Base-by-base conservation (phyloP, 35 echinoderm and acorn worm species). In the Apostichopus japonicus region DNA sequence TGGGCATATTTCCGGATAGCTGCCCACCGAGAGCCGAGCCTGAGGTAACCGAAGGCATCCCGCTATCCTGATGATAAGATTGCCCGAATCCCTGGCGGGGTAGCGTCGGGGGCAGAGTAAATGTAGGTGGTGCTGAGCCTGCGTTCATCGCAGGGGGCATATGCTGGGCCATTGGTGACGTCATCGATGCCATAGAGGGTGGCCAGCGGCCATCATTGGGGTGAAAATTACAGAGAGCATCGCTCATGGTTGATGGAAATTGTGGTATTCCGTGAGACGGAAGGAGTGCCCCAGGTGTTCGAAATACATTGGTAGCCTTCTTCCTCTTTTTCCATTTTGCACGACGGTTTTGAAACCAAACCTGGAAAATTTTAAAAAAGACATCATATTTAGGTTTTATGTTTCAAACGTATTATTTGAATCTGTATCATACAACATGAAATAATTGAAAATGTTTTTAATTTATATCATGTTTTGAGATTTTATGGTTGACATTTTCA, bases 291-390 rank as follows among this genome's bases (percentile, higher is more conserved):
- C 97, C 97, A 77, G 97, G 93, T 61, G 97, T 96, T 53, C 97
- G 93, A 90, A 99, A 99, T 57, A 99, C 97, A 91, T 99, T 99
- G 51, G 97, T 99, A 24, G 95, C 93, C 97, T 99, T 99, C 97
- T 99, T 99, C 77, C 97, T 93, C 90, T 99, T 99, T 95, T 99
- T 99, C 97, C 97, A 99, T 84, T 99, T 99, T 17, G 97, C 97
- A 91, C 97, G 95, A 65, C 97, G 95, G 84, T 99, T 99, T 88
- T 99, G 97, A 92, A 99, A 99, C 97, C 97, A 99, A 33, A 99
- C 97, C 97, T 99, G 86, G 8, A 53, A 56, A 23, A 58, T 62
- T 62, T 6, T 44, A 83, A 24, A 21, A 84, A 23, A 84, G 81
- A 54, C 17, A 24, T 23, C 54, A 57, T 84, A 19, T 53, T 84